Base-by-base conservation (phyloP, 2,797 vertebrate genomes). In the Aplochiton taeniatus region DNA sequence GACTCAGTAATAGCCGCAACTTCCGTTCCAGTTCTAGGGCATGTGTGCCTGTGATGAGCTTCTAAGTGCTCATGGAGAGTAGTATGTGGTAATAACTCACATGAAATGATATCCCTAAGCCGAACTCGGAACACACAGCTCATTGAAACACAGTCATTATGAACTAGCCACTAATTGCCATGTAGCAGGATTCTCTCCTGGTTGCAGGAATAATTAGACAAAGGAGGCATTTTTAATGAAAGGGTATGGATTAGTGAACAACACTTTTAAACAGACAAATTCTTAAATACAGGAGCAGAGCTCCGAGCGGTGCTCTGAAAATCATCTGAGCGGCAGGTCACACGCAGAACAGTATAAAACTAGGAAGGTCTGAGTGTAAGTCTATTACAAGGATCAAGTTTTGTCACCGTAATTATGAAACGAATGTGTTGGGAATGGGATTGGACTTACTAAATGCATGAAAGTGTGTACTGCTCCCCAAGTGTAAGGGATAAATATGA, bases 81-180 rank as follows among this genome's bases (percentile, higher is more conserved):
- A 72, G 54, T 79, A 77, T 69, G 66, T 78, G 77, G 74, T 77
- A 79, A 85, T 85, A 81, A 86, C 83, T 87, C 75, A 86, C 67
- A 74, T 65, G 57, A 85, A 88, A 85, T 85, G 43, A 81, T 79
- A 84, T 88, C 77, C 72, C 73, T 81, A 66, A 85, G 72, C 78
- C 79, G 69, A 70, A 68, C 62, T 74, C 63, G 44, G 67, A 80
- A 77, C 72, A 64, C 74, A 61, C 71, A 82, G 80, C 76, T 81
- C 65, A 83, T 52, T 78, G 74, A 71, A 83, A 70, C 73, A 74
- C 77, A 70, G 44, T 87, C 75, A 85, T 88, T 85, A 83, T 65
- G 59, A 84, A 68, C 57, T 75, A 48, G 31, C 62, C 58, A 72
- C 73, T 85, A 85, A 86, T 79, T 85, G 75, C 72, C 69, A 52